Evolutionary conservation across 2,888 invertebrate genomes (phyloP), one percentile per base, ranked within the genome.

Genomic region (Disparrhopalites patrizii): DNA sequence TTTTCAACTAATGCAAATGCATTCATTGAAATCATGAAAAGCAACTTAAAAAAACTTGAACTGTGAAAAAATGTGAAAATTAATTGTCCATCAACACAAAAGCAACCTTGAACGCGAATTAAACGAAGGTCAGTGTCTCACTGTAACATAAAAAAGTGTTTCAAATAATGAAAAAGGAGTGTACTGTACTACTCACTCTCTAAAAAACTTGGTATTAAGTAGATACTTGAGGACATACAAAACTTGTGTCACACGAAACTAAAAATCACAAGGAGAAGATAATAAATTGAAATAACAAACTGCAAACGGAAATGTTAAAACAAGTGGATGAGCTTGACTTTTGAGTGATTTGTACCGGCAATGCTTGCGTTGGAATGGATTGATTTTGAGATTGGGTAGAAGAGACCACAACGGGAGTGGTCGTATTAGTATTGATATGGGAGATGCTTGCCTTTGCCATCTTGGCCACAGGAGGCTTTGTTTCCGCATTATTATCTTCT

Each of bases 401-500:
- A 52, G 65, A 62, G 50, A 56, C 58, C 52, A 61, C 64, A 57
- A 43, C 66, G 51, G 65, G 54, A 30, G 69, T 66, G 50, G 68
- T 65, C 28, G 62, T 58, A 56, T 68, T 68, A 60, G 60, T 68
- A 67, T 18, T 64, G 36, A 68, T 68, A 62, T 65, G 87, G 78
- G 87, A 86, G 79, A 87, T 87, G 87, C 88, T 88, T 82, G 88
- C 87, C 84, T 88, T 88, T 78, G 86, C 85, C 78, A 85, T 77
- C 72, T 84, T 81, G 71, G 79, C 79, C 76, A 81, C 80, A 69
- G 85, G 82, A 75, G 84, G 84, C 62, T 75, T 75, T 7, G 67
- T 69, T 77, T 84, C 85, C 3, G 67, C 67, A 77, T 84, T 85
- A 20, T 85, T 84, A 76, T 90, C 90, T 70, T 93, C 93, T 68